These are phyloP conservation scores for Drosophila greeni DNA, from an alignment of 2,888 invertebrate genomes.

Conservation along the genomic window DNA sequence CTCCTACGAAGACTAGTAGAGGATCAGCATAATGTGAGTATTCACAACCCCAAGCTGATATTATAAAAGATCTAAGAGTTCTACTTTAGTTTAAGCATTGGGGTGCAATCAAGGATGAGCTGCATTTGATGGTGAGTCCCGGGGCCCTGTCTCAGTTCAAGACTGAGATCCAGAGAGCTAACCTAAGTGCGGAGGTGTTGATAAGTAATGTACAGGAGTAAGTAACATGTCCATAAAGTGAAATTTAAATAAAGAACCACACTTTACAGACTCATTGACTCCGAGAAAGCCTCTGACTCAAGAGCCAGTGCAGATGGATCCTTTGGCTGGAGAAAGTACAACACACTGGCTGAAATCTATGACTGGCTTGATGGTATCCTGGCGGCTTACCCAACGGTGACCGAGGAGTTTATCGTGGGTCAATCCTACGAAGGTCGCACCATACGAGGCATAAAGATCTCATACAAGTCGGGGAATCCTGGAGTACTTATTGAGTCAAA, in stretches of 20 bases:
- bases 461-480: conserved; percentile 77
- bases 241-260: neutral
- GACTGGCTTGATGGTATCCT: conserved; percentile 80
- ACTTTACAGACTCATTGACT: conserved; percentile 73
- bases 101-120: conserved; percentile 47
- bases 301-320: conserved; percentile 17
- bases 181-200: conserved; percentile 76
- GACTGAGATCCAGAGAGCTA: conserved; percentile 18
- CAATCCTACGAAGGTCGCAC: conserved; percentile 81
- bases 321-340: conserved; percentile 82
- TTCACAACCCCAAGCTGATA: too few species aligned
- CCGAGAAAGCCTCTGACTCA: conserved; percentile 60
- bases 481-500: conserved; percentile 83
- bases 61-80: neutral
- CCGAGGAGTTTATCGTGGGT: conserved; percentile 80
- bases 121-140: conserved; percentile 82
- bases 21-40: conserved; percentile 38
- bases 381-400: conserved; percentile 79
- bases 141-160: conserved; percentile 78
- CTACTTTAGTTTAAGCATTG: conserved; percentile 48
- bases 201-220: conserved; percentile 82
- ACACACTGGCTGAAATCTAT: conserved; percentile 81
- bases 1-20: conserved; percentile 56
- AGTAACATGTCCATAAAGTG: neutral
- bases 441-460: conserved; percentile 81